Percentiles rank a stretch among this genome's conserved stretches.
Evolutionary conservation across 2,113 vertebrate species (phyloP).

Genomic region (Orientallactaga bullata): DNA sequence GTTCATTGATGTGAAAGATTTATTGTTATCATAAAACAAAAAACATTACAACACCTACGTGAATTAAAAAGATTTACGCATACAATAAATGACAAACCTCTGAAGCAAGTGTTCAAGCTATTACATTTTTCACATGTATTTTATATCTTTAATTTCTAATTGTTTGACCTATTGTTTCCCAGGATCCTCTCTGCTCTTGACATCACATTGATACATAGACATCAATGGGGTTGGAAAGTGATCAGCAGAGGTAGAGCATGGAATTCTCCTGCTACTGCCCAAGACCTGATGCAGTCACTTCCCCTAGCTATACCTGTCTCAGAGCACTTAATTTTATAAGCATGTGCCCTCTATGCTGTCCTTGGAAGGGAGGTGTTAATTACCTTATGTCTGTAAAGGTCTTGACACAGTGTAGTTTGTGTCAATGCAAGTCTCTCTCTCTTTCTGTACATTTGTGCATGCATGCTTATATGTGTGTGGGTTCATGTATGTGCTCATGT

Average conservation of each 20-base stretch:
- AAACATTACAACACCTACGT: background rate
- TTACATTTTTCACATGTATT: background rate
- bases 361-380: constrained; percentile 58
- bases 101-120: background rate
- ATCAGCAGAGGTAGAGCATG: background rate
- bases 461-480: too few species aligned
- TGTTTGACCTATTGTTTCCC: background rate
- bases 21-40: constrained; percentile 55
- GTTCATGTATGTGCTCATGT: too few species aligned
- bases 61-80: constrained; percentile 18
- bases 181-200: background rate
- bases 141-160: background rate
- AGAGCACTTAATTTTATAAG: constrained; percentile 51
- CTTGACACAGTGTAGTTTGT: background rate
- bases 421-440: background rate
- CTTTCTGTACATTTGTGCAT: too few species aligned
- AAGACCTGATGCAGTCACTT: background rate
- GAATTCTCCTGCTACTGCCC: background rate
- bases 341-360: background rate
- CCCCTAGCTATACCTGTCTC: background rate
- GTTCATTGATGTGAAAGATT: constrained; percentile 4
- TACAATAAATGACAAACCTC: constrained; percentile 2
- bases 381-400: background rate
- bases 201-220: too few species aligned
- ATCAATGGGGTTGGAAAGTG: background rate